A percentile compares a stretch with the other conserved stretches of the same genome.
Conservation (phyloP, 2,888 invertebrate species). For the Dexiosoma caninum region DNA sequence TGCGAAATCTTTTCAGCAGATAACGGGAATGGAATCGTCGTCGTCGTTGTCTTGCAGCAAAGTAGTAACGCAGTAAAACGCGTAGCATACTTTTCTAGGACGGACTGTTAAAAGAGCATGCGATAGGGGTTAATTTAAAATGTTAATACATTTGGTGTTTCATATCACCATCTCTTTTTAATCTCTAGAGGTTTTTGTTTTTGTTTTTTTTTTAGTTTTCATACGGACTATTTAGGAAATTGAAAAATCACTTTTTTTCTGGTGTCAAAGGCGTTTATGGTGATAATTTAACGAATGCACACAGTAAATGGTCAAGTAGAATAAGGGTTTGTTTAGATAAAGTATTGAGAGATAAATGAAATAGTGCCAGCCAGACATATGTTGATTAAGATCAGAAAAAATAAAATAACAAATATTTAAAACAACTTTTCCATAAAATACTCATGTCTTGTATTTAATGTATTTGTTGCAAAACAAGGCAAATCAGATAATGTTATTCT, state of each 20-base stretch:
- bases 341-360: not conserved
- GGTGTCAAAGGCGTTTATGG: constrained; percentile 48
- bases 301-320: constrained; percentile 38
- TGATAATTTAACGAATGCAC: constrained; percentile 32
- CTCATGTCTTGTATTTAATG: no score
- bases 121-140: constrained; percentile 55
- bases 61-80: constrained; percentile 22
- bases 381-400: not conserved
- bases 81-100: constrained; percentile 40
- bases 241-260: not conserved
- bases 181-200: constrained; percentile 24
- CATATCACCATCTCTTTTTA: constrained; percentile 21
- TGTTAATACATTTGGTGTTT: not conserved
- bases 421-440: no score
- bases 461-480: no score
- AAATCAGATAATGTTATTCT: no score
- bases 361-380: not conserved
- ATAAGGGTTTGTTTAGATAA: constrained; percentile 48
- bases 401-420: not conserved
- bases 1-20: constrained; percentile 36
- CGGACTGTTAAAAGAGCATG: constrained; percentile 57
- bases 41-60: no score
- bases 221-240: constrained; percentile 16
- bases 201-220: not conserved
- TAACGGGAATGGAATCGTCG: no score